Evolutionary conservation across 2,113 vertebrate species (phyloP), one percentile per base, ranked within the genome.

Genomic region (Australoheros scitulus): DNA sequence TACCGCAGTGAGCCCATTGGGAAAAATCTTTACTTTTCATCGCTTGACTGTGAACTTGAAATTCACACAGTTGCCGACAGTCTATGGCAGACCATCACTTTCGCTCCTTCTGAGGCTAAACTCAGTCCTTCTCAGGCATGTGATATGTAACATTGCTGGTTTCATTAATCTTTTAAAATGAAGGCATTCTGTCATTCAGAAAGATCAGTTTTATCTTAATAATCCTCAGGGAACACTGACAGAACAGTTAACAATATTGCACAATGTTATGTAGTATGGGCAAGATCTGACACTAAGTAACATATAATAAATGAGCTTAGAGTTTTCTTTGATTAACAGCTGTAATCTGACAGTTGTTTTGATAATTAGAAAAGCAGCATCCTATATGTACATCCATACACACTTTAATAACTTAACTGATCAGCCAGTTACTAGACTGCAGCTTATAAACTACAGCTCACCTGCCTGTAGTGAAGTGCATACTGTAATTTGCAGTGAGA

Each of bases 1-100:
- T 82, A 79, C 63, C 3, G 2, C 24, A 52, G 41, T 38, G 63
- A 87, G 43, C 55, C 72, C 68, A 75, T 72, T 11, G 77, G 55
- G 70, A 86, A 82, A 70, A 84, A 61, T 32, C n/a, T 74, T 26
- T 77, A 76, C 57, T 77, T 79, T 83, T 79, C 41, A 85, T 82
- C 87, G 70, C 70, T n/a, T 22, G 3, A 68, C 82, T 70, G 64
- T 58, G 77, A 63, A 52, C 79, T 81, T 80, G 50, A 88, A 77
- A 80, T 78, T 64, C 41, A 57, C 76, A 64, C 57, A 77, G 22
- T 9, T 79, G 24, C 14, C 74, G 36, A 60, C 43, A 61, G 34
- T 59, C 24, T 22, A 56, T 10, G 55, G 61, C 18, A 6, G 76
- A 74, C 43, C 74, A 43, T 36, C 15, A 20, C 8, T 74, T 24